Conservation (phyloP, 2,797 vertebrate genomes). For the Taeniopygia guttata region DNA sequence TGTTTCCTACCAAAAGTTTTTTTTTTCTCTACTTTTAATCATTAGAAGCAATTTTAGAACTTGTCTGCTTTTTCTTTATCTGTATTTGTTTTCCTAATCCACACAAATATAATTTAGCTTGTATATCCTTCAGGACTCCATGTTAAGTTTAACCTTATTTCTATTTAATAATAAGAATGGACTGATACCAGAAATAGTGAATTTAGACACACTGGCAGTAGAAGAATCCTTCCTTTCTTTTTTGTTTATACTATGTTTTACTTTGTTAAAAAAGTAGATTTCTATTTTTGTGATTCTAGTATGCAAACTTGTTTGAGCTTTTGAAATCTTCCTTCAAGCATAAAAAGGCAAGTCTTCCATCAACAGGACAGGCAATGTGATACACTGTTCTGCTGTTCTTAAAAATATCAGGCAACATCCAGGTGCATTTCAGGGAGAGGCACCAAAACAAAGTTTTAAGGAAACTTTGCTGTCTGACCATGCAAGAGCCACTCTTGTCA, state of each 20-base stretch:
- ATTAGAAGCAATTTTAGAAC: background rate
- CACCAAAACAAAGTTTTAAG: background rate
- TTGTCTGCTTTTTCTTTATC: background rate
- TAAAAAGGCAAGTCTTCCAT: background rate
- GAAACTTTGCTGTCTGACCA: background rate
- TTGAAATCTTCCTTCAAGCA: background rate
- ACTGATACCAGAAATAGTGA: background rate
- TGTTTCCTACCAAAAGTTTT: background rate
- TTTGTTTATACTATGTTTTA: background rate
- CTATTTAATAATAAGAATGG: constrained; percentile 9
- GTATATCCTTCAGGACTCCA: background rate
- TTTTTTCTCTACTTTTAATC: background rate
- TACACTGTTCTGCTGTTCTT: background rate
- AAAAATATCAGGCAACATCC: background rate
- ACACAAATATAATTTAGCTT: background rate
- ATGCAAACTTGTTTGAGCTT: background rate
- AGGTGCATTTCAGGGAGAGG: background rate
- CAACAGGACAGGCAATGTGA: background rate
- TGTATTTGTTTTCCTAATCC: background rate
- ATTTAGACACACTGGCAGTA: background rate
- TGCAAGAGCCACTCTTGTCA: background rate
- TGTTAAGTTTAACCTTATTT: constrained; percentile 9
- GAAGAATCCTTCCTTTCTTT: background rate
- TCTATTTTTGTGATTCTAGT: background rate
- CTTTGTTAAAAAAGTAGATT: background rate